A percentile compares a stretch with the other conserved stretches of the same genome.
phyloP scores from a whole-genome alignment of 1,140 invertebrate species.

The Calosoma granatense region DNA sequence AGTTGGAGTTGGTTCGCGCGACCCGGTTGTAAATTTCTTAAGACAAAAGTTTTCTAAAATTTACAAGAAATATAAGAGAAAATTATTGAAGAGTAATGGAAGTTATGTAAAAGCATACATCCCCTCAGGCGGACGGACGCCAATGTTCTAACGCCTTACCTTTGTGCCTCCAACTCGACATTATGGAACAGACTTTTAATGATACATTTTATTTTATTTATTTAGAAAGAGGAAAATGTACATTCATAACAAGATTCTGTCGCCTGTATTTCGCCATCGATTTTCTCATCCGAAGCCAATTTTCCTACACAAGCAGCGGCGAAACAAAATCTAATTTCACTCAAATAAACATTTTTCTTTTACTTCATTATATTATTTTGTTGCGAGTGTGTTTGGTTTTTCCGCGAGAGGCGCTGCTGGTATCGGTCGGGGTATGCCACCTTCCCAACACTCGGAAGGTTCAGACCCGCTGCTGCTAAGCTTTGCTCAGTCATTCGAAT shows the following conservation, averaged over 20 bases:
- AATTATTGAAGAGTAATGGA: too few species aligned
- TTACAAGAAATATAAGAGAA: too few species aligned
- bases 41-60: too few species aligned
- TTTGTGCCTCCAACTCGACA: too few species aligned
- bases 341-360: constrained; percentile 10
- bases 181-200: constrained; percentile 7
- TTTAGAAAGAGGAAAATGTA: background rate
- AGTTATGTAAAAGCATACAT: too few species aligned
- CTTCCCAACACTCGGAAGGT: too few species aligned
- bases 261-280: constrained; percentile 4
- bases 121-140: too few species aligned
- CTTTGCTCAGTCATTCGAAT: background rate
- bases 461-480: too few species aligned
- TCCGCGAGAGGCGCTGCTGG: background rate
- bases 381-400: constrained; percentile 2
- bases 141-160: too few species aligned
- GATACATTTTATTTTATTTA: background rate
- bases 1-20: too few species aligned
- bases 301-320: background rate
- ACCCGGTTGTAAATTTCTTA: too few species aligned
- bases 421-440: too few species aligned
- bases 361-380: constrained; percentile 9
- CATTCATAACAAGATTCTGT: constrained; percentile 6
- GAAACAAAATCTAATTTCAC: constrained; percentile 10
- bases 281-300: constrained; percentile 2